Base-by-base conservation (phyloP, 2,888 invertebrate species). In the Eremobia ochroleuca region DNA sequence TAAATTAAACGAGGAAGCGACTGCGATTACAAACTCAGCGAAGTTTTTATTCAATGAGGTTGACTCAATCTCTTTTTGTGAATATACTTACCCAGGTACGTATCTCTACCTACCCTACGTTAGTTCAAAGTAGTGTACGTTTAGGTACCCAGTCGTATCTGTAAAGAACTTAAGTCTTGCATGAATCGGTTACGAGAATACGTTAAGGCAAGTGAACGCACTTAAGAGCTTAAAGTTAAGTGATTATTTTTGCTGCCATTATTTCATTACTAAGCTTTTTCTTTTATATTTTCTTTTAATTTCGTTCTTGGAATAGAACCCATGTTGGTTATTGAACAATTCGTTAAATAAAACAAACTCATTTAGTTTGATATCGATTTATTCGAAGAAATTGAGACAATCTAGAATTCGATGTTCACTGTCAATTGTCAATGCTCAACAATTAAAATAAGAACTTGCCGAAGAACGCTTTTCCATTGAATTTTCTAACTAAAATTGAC, bases 1-100 rank as follows among this genome's bases (percentile, higher is more conserved):
- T 93, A 92, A 93, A 93, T 93, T 92, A 92, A 92, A 92, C 91
- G 89, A 91, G 89, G 85, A 89, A 88, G 85, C 87, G 82, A 85
- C 84, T 83, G 83, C 83, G 86, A 88, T 89, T 87, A 87, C 85
- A 85, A 90, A 90, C 88, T 91, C 91, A 85, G 77, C 81, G 79
- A 89, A 88, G 86, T 90, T 89, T 90, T 85, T 87, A 83, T 85
- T 87, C 76, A 86, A 86, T 89, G 80, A 84, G 73, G 72, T 85
- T 82, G 79, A 64, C 72, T 85, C 69, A 70, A 82, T 83, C 74
- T 78, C 64, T 66, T 78, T 85, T 75, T 71, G 74, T 71, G 43
- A 49, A 37, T 37, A 28, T 49, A 58, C 15, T 0, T 69, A 75
- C 25, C 15, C 13, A 68, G 15, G 40, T 74, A 43, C 15, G 28